Conservation (phyloP, 2,888 invertebrate genomes). For the Reticulitermes lucifugus region DNA sequence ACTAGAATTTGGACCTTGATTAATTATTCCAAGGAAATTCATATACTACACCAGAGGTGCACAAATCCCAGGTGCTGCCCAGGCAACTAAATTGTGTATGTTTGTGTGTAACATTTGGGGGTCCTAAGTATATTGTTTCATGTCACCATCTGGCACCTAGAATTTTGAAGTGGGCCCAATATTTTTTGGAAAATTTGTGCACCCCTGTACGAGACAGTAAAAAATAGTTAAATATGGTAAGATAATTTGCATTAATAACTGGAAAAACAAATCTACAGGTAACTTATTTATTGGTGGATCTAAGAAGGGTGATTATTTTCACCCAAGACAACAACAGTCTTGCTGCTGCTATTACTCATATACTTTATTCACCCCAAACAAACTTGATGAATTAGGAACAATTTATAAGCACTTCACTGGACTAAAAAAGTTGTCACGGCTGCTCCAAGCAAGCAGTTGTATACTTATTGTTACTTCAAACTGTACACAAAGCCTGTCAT, state of each 20-base stretch:
- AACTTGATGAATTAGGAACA: conserved; percentile 37
- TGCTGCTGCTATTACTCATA: neutral
- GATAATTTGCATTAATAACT: neutral
- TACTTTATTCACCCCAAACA: conserved; percentile 31
- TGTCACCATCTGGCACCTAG: too few species aligned
- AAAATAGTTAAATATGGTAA: neutral
- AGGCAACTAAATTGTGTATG: too few species aligned
- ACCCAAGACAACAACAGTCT: neutral
- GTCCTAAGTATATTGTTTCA: too few species aligned
- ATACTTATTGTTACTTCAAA: neutral
- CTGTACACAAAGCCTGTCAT: neutral
- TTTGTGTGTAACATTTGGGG: too few species aligned
- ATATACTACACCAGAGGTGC: neutral
- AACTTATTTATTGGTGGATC: neutral
- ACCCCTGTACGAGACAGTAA: neutral
- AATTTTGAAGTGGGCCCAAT: too few species aligned
- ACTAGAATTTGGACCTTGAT: neutral
- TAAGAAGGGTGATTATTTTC: neutral
- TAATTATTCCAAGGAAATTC: neutral
- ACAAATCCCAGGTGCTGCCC: too few species aligned
- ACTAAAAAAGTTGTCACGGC: neutral
- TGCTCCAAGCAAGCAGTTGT: neutral
- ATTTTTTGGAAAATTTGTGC: too few species aligned
- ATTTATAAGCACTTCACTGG: conserved; percentile 41
- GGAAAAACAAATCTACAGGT: neutral